Evolutionary conservation across 2,113 vertebrate genomes (phyloP).

Genomic region (Rana temporaria): DNA sequence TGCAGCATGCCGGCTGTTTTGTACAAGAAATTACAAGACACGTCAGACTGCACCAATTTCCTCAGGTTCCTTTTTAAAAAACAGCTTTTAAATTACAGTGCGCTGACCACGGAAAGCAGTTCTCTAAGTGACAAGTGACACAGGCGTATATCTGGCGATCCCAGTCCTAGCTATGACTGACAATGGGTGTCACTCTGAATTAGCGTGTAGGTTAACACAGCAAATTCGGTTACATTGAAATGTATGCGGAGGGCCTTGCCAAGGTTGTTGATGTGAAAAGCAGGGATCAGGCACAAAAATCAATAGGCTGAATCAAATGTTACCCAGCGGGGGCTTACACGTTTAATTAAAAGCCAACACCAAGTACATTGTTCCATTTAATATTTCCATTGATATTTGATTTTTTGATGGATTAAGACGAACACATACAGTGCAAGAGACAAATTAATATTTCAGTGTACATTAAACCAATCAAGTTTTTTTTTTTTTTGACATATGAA

Average conservation of each 20-base stretch:
- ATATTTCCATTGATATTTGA: constrained; percentile 17
- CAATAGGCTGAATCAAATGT: constrained; percentile 27
- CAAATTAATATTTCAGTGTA: background rate
- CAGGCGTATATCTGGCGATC: background rate
- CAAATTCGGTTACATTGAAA: constrained; percentile 21
- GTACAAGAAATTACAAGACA: background rate
- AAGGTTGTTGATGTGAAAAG: constrained; percentile 39
- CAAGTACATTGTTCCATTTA: constrained; percentile 15
- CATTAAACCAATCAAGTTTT: background rate
- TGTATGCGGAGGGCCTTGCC: constrained; percentile 9
- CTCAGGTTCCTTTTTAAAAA: background rate
- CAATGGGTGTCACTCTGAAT: constrained; percentile 38
- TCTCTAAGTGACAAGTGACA: constrained; percentile 15
- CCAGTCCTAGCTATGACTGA: constrained; percentile 15
- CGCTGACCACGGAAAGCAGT: background rate
- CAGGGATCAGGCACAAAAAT: constrained; percentile 40
- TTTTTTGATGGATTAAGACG: constrained; percentile 8
- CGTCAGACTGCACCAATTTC: constrained; percentile 2
- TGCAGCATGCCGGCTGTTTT: background rate
- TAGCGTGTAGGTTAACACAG: constrained; percentile 6
- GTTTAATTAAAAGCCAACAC: constrained; percentile 30
- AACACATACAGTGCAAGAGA: background rate
- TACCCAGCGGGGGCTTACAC: constrained; percentile 23
- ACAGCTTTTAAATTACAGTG: constrained; percentile 8
- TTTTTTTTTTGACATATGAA: background rate